These are phyloP conservation scores for Corythornis madagascariensis DNA, from an alignment of 2,113 vertebrate species.

Conservation along the genomic window DNA sequence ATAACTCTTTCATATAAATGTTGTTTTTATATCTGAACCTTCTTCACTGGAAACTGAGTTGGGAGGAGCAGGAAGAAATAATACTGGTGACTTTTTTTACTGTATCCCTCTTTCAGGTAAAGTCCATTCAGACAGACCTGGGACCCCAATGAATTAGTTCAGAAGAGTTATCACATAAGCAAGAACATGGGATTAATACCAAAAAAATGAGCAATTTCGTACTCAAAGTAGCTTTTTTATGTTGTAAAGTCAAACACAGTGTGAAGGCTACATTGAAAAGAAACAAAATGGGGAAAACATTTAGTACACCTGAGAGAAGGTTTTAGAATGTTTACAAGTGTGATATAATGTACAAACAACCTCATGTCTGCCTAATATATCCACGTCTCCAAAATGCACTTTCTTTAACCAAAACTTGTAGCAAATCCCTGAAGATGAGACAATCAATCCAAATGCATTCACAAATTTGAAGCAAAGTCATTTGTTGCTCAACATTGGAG, in stretches of 20 bases:
- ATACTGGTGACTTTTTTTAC: background rate
- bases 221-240: background rate
- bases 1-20: constrained; percentile 9
- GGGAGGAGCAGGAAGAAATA: background rate
- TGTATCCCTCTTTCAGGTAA: background rate
- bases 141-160: background rate
- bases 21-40: background rate
- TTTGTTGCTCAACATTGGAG: background rate
- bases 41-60: background rate
- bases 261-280: background rate
- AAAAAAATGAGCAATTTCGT: background rate
- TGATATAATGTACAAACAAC: background rate
- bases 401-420: background rate
- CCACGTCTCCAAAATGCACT: background rate
- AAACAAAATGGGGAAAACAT: background rate
- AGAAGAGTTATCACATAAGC: background rate
- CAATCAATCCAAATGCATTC: background rate
- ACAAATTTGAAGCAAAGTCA: background rate
- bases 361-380: background rate
- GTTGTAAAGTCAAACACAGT: background rate
- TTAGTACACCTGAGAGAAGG: background rate
- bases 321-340: background rate
- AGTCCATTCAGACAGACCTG: background rate
- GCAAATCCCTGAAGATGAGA: background rate
- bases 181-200: background rate